Conservation (phyloP, 2,113 vertebrate species). For the Romanogobio albipinnatus region DNA sequence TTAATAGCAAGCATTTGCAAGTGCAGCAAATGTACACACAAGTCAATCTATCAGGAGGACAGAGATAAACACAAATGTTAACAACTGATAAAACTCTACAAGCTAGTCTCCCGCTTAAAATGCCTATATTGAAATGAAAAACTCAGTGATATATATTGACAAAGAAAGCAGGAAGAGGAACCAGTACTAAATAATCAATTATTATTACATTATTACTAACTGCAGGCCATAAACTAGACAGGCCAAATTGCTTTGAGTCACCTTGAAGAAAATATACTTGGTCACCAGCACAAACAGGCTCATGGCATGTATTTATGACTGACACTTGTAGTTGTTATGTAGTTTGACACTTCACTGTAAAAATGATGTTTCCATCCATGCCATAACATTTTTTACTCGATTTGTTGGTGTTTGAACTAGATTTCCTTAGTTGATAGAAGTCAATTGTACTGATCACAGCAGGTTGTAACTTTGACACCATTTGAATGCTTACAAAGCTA, state of each 20-base stretch:
- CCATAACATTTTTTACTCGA: neutral
- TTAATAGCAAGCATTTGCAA: neutral
- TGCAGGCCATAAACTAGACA: conserved; percentile 22
- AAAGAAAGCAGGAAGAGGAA: neutral
- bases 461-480: neutral
- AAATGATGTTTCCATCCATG: neutral
- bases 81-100: conserved; percentile 27
- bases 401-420: neutral
- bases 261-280: conserved; percentile 67
- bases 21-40: neutral
- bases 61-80: conserved; percentile 18
- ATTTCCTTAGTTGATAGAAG: neutral
- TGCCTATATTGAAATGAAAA: neutral
- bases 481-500: neutral
- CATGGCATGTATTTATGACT: neutral
- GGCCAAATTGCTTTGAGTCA: conserved; percentile 78
- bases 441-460: neutral
- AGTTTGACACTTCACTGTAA: neutral
- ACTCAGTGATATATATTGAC: neutral
- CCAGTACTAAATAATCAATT: neutral
- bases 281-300: neutral
- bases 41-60: neutral
- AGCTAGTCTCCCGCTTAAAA: neutral
- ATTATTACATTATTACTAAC: neutral
- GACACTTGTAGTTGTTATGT: neutral